A percentile compares a stretch with the other conserved stretches of the same genome.
Conservation (phyloP, 2,888 invertebrate species). For the Malacosoma neustria region DNA sequence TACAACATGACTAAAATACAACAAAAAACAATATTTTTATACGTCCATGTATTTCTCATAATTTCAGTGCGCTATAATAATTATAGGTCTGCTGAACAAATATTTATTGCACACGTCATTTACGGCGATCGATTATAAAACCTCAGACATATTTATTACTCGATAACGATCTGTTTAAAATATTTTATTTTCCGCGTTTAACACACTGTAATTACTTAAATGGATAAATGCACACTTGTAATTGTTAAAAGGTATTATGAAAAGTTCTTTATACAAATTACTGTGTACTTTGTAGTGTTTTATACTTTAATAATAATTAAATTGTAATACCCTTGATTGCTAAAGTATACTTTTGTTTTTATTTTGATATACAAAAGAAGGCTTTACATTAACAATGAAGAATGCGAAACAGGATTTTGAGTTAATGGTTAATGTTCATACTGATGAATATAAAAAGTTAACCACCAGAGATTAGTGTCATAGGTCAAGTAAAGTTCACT, state of each 20-base stretch:
- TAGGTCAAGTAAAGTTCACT: too few species aligned
- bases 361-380: too few species aligned
- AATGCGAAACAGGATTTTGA: too few species aligned
- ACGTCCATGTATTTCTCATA: too few species aligned
- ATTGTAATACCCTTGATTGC: too few species aligned
- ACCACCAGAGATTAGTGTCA: too few species aligned
- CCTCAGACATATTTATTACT: not conserved
- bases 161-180: not conserved
- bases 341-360: too few species aligned
- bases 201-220: slow-evolving; percentile 7
- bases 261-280: slow-evolving; percentile 1
- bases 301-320: not conserved
- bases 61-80: not conserved
- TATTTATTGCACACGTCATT: not conserved
- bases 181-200: not conserved
- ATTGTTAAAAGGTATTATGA: slow-evolving; percentile 7
- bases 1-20: too few species aligned
- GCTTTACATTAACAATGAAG: too few species aligned
- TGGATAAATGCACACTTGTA: slow-evolving; percentile 7
- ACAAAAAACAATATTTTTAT: too few species aligned
- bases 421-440: too few species aligned
- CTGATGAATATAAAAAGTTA: too few species aligned
- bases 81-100: not conserved
- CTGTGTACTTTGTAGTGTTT: not conserved
- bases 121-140: not conserved